phyloP scores from a whole-genome alignment of 2,797 vertebrate genomes.

The Pseudochirops corinnae region DNA sequence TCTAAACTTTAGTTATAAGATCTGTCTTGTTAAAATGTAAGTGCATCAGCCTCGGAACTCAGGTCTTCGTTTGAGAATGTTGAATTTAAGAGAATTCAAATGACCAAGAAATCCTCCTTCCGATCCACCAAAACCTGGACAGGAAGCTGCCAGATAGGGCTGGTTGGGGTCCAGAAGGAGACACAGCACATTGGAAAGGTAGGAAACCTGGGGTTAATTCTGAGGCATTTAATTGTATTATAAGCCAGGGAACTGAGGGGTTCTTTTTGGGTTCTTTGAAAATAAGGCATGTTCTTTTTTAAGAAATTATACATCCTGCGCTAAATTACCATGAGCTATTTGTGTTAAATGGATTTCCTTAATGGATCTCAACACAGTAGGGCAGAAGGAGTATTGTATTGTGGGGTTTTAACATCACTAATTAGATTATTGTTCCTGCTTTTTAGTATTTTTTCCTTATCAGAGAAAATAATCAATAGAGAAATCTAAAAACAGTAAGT shows the following conservation, averaged over 20 bases:
- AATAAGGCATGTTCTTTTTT: conserved; percentile 31
- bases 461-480: conserved; percentile 26
- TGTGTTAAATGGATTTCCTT: neutral
- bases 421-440: conserved; percentile 23
- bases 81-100: conserved; percentile 52
- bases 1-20: conserved; percentile 12
- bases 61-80: conserved; percentile 18
- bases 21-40: neutral
- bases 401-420: neutral
- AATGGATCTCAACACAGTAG: neutral
- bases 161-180: conserved; percentile 21
- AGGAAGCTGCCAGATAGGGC: conserved; percentile 27
- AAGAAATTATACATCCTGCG: neutral
- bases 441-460: conserved; percentile 36
- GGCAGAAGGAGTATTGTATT: neutral
- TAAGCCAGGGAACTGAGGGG: neutral
- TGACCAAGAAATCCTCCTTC: conserved; percentile 46
- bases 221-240: conserved; percentile 35
- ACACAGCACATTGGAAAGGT: conserved; percentile 28
- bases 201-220: conserved; percentile 39
- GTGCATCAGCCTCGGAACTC: neutral
- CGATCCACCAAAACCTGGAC: conserved; percentile 40
- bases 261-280: neutral
- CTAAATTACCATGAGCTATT: conserved; percentile 38
- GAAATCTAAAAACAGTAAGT: conserved; percentile 24